Conservation (phyloP, 2,888 invertebrate species). For the Lepas anatifera region DNA sequence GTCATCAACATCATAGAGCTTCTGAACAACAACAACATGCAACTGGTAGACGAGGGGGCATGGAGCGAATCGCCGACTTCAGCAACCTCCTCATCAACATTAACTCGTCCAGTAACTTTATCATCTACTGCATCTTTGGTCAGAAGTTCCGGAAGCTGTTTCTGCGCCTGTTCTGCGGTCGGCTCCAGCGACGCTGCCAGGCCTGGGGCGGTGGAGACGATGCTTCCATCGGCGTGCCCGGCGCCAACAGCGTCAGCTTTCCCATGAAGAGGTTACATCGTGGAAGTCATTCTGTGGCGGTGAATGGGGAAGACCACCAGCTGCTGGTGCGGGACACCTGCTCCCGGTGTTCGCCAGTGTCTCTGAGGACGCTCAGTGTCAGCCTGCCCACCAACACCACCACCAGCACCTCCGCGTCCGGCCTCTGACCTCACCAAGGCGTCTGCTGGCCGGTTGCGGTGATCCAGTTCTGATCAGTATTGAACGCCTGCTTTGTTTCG, state of each 20-base stretch:
- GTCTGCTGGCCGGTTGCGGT: no score
- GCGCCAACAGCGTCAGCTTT: no score
- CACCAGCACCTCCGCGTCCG: not conserved
- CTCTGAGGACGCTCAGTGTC: not conserved
- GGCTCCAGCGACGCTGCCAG: not conserved
- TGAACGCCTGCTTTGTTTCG: no score
- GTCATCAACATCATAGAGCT: constrained; percentile 32
- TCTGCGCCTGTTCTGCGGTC: constrained; percentile 33
- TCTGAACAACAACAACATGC: not conserved
- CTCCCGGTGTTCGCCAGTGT: not conserved
- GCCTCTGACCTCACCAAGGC: no score
- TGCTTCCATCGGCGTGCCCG: no score
- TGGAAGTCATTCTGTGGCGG: not conserved
- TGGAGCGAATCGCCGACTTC: constrained; percentile 15
- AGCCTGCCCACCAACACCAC: not conserved
- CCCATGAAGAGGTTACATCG: not conserved
- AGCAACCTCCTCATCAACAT: constrained; percentile 90
- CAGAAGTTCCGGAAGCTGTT: constrained; percentile 88
- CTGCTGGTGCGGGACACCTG: not conserved
- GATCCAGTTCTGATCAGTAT: no score
- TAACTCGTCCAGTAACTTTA: constrained; percentile 94
- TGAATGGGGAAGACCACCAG: not conserved
- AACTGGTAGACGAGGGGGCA: not conserved
- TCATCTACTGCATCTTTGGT: constrained; percentile 95
- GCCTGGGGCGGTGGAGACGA: not conserved